Evolutionary conservation across 2,797 vertebrate species (phyloP).

Genomic region (Lindbergichthys nudifrons): DNA sequence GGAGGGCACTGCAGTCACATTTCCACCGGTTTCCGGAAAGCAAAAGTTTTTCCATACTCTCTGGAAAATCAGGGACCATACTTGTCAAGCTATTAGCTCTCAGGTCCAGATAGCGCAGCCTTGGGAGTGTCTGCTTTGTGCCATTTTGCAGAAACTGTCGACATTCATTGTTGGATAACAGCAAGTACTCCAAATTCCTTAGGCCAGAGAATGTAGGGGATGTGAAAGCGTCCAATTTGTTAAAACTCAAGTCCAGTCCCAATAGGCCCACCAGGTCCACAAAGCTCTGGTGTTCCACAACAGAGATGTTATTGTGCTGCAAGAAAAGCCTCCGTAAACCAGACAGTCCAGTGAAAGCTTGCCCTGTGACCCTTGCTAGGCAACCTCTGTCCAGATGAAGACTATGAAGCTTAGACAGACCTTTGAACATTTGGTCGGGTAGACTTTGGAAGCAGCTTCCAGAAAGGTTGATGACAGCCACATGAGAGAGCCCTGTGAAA

Average conservation of each 20-base stretch:
- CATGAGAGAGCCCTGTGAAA: constrained; percentile 89
- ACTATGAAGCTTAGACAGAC: constrained; percentile 91
- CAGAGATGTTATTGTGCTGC: constrained; percentile 87
- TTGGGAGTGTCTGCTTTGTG: constrained; percentile 82
- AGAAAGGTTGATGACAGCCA: constrained; percentile 94
- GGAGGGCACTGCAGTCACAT: constrained; percentile 88
- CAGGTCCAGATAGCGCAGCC: constrained; percentile 89
- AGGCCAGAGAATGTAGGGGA: constrained; percentile 87
- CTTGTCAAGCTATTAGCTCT: constrained; percentile 87
- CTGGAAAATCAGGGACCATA: constrained; percentile 79
- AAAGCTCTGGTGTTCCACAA: constrained; percentile 90
- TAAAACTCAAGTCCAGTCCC: constrained; percentile 92
- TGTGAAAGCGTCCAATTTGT: constrained; percentile 87
- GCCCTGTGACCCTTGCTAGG: constrained; percentile 84
- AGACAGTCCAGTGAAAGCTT: constrained; percentile 88
- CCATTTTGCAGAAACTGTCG: constrained; percentile 79
- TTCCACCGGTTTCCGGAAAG: constrained; percentile 94
- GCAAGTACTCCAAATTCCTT: constrained; percentile 91
- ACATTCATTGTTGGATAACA: constrained; percentile 91
- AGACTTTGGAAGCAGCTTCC: constrained; percentile 91
- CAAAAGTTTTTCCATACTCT: constrained; percentile 90
- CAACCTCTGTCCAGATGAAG: constrained; percentile 94
- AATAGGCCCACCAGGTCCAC: constrained; percentile 87
- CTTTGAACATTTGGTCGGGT: constrained; percentile 89
- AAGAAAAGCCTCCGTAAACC: constrained; percentile 93